Conservation (phyloP, 2,797 vertebrate genomes). For the Geotrypetes seraphini region DNA sequence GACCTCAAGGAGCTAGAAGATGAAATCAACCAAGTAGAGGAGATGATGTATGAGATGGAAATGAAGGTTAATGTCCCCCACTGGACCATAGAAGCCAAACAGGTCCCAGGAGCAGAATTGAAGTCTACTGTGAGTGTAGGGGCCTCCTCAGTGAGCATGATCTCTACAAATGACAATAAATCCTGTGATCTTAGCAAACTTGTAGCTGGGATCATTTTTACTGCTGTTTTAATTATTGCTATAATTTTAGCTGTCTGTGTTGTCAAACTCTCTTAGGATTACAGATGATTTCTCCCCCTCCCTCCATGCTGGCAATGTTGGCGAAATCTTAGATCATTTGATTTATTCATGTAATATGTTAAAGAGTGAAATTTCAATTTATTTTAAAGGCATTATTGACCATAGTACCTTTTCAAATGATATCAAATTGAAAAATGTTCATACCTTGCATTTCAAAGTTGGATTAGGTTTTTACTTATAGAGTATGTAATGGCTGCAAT, state of each 20-base stretch:
- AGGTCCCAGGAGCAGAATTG: constrained; percentile 83
- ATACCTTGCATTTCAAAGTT: no score
- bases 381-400: no score
- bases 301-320: no score
- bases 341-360: no score
- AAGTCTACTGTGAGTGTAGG: constrained; percentile 73
- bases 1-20: constrained; percentile 78
- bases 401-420: no score
- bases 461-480: no score
- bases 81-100: constrained; percentile 91
- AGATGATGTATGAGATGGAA: constrained; percentile 97
- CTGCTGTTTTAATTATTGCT: constrained; percentile 70
- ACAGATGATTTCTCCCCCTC: no score
- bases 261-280: constrained; percentile 74
- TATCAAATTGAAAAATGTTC: no score
- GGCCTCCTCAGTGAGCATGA: constrained; percentile 73
- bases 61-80: constrained; percentile 93
- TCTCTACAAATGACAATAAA: constrained; percentile 69
- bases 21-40: constrained; percentile 81
- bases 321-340: no score
- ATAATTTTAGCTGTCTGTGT: constrained; percentile 80
- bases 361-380: no score
- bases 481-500: no score
- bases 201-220: constrained; percentile 74
- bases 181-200: constrained; percentile 67